Conservation (phyloP, 2,888 invertebrate species). For the Tenthredo livida region DNA sequence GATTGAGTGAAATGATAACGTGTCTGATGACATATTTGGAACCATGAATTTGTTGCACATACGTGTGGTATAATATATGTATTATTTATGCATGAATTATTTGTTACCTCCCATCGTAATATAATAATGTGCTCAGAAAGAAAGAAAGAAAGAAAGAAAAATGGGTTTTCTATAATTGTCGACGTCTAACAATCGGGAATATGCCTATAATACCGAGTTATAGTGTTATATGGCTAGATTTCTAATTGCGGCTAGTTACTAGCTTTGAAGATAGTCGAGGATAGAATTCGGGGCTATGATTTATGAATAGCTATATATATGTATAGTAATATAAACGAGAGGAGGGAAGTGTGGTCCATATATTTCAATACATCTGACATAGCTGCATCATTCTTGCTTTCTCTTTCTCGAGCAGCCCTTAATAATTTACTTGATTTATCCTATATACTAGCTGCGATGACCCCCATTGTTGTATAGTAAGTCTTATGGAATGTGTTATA, state of each 20-base stretch:
- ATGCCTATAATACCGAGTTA: neutral
- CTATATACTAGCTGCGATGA: neutral
- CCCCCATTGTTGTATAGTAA: constrained; percentile 23
- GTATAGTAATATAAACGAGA: neutral
- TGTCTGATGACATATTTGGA: neutral
- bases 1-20: neutral
- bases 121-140: neutral
- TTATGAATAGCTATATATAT: constrained; percentile 18
- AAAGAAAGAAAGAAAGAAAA: neutral
- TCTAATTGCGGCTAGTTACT: constrained; percentile 17
- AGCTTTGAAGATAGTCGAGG: neutral
- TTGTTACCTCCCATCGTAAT: neutral
- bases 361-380: constrained; percentile 33
- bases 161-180: neutral
- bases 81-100: too few species aligned
- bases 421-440: constrained; percentile 35
- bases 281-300: neutral
- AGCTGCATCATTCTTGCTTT: neutral
- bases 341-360: neutral
- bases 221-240: neutral
- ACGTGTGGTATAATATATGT: too few species aligned
- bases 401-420: neutral
- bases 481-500: neutral
- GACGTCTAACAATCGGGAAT: neutral
- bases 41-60: neutral